A percentile compares a stretch with the other conserved stretches of the same genome.
Evolutionary conservation across 2,797 vertebrate species (phyloP).

Genomic region (Poeciliopsis infans): DNA sequence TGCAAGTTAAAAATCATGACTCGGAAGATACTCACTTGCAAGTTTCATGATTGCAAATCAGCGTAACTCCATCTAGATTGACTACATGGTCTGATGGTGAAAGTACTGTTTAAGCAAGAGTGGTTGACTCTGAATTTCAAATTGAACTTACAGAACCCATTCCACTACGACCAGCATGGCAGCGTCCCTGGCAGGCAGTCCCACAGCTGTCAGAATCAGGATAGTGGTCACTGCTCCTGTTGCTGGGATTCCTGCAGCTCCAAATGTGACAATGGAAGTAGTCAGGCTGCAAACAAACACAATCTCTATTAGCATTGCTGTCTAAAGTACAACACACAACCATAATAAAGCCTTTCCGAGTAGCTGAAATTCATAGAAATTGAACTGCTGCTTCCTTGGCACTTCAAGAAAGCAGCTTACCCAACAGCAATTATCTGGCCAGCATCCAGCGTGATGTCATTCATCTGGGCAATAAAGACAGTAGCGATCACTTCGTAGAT

Average conservation of each 20-base stretch:
- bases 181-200: not conserved
- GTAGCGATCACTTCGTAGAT: not conserved
- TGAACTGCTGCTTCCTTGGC: too few relatives aligned
- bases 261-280: not conserved
- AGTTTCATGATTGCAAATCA: not conserved
- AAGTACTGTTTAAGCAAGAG: not conserved
- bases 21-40: not conserved
- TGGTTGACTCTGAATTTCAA: not conserved
- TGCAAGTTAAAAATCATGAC: not conserved
- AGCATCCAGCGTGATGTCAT: not conserved
- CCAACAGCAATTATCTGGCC: not conserved
- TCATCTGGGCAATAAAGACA: not conserved
- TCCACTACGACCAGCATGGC: not conserved
- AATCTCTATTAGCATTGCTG: not conserved
- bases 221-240: not conserved
- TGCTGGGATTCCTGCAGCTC: slow-evolving; percentile 8
- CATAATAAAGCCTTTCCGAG: not conserved
- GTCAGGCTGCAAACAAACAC: slow-evolving; percentile 1
- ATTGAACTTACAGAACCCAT: not conserved
- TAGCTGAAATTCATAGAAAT: too few relatives aligned
- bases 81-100: not conserved
- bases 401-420: not conserved
- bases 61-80: not conserved
- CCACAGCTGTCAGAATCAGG: not conserved
- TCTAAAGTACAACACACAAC: too few relatives aligned